phyloP scores from a whole-genome alignment of 2,888 invertebrate species.

The Drosophila prostipennis region DNA sequence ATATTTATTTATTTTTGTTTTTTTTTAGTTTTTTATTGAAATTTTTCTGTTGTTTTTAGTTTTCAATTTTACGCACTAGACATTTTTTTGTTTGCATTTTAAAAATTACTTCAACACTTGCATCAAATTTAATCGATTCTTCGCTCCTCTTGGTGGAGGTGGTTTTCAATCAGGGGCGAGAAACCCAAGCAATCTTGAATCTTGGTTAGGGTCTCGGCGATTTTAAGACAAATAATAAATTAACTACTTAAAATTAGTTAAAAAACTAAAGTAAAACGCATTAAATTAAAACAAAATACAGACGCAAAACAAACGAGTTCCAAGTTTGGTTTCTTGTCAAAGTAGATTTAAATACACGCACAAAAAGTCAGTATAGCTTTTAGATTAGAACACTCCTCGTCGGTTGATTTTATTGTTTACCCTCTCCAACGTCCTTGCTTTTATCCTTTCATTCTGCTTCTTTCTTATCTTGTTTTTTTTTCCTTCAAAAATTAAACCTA shows the following conservation, averaged over 20 bases:
- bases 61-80: constrained; percentile 70
- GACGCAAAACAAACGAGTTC: constrained; percentile 62
- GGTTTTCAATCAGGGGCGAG: constrained; percentile 28
- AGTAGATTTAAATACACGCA: constrained; percentile 39
- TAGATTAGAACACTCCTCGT: constrained; percentile 38
- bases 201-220: constrained; percentile 38
- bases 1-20: constrained; percentile 39
- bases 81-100: constrained; percentile 60
- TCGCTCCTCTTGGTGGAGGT: constrained; percentile 26
- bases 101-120: constrained; percentile 63
- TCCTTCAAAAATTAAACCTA: constrained; percentile 50
- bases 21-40: constrained; percentile 58
- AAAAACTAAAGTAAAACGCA: constrained; percentile 68
- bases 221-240: constrained; percentile 76
- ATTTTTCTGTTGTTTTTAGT: constrained; percentile 47
- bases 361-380: constrained; percentile 44
- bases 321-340: constrained; percentile 50
- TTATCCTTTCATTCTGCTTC: constrained; percentile 3
- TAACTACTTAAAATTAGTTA: constrained; percentile 82
- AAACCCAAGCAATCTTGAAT: constrained; percentile 39
- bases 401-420: constrained; percentile 43
- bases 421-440: constrained; percentile 19
- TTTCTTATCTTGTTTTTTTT: not conserved
- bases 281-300: constrained; percentile 72
- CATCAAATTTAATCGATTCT: constrained; percentile 49